Conservation (phyloP, 1,140 invertebrate genomes). For the Pogonomyrmex barbatus region DNA sequence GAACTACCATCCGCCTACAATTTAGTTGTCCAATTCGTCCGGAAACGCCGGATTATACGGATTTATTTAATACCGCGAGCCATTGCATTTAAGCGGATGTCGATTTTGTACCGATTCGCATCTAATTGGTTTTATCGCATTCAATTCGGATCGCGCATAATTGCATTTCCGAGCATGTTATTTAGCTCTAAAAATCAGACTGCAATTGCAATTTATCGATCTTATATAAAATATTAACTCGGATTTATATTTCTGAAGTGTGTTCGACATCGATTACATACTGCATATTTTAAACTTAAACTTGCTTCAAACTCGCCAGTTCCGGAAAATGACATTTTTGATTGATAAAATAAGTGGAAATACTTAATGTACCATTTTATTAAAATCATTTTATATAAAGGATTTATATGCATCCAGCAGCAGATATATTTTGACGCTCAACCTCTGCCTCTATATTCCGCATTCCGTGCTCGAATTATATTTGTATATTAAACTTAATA, state of each 20-base stretch:
- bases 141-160: slow-evolving; percentile 43
- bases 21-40: slow-evolving; percentile 55
- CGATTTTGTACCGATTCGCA: slow-evolving; percentile 57
- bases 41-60: slow-evolving; percentile 57
- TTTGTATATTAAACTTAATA: not conserved
- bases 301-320: not conserved
- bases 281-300: not conserved
- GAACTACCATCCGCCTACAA: slow-evolving; percentile 36
- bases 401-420: not conserved
- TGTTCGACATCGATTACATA: too few species aligned
- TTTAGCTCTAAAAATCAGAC: slow-evolving; percentile 1
- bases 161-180: slow-evolving; percentile 19
- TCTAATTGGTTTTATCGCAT: slow-evolving; percentile 58
- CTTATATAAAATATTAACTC: not conserved
- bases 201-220: not conserved
- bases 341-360: not conserved
- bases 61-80: slow-evolving; percentile 60
- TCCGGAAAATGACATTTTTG: not conserved
- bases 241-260: not conserved
- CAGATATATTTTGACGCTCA: not conserved
- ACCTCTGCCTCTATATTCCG: too few species aligned
- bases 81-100: slow-evolving; percentile 33
- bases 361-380: not conserved
- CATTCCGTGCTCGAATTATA: not conserved
- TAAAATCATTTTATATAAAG: not conserved